Evolutionary conservation across 2,888 invertebrate genomes (phyloP).

Genomic region (Drosophila nr. medialis): DNA sequence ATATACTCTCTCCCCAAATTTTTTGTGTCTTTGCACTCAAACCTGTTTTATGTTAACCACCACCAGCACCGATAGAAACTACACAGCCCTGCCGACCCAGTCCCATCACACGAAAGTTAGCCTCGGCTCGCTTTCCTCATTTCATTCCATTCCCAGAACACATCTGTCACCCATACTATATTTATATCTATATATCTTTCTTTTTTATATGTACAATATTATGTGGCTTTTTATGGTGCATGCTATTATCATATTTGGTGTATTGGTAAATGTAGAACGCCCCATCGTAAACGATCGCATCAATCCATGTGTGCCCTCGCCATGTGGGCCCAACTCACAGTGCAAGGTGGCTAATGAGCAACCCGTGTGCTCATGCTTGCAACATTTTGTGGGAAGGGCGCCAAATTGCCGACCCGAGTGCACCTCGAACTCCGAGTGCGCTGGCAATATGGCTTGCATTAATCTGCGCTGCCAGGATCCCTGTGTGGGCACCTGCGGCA

Average conservation of each 20-base stretch:
- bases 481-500: constrained; percentile 93
- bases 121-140: constrained; percentile 21
- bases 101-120: constrained; percentile 79
- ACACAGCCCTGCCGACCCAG: constrained; percentile 87
- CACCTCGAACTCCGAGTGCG: constrained; percentile 93
- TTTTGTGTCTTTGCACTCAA: constrained; percentile 13
- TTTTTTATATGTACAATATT: constrained; percentile 68
- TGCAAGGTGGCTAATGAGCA: constrained; percentile 90
- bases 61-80: constrained; percentile 85
- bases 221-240: constrained; percentile 75
- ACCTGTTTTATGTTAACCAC: constrained; percentile 34
- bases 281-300: constrained; percentile 82
- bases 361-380: constrained; percentile 92
- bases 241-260: constrained; percentile 66
- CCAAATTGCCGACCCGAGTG: constrained; percentile 95
- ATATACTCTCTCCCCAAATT: not conserved
- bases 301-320: constrained; percentile 92
- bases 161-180: constrained; percentile 22
- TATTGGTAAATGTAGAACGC: constrained; percentile 73
- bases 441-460: constrained; percentile 92
- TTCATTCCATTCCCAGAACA: constrained; percentile 29
- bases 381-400: constrained; percentile 92
- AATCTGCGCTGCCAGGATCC: constrained; percentile 93
- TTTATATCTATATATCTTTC: constrained; percentile 41
- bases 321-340: constrained; percentile 93